A percentile compares a stretch with the other conserved stretches of the same genome.
Evolutionary conservation across 2,888 invertebrate genomes (phyloP).

Genomic region (Xanthostigma xanthostigma): DNA sequence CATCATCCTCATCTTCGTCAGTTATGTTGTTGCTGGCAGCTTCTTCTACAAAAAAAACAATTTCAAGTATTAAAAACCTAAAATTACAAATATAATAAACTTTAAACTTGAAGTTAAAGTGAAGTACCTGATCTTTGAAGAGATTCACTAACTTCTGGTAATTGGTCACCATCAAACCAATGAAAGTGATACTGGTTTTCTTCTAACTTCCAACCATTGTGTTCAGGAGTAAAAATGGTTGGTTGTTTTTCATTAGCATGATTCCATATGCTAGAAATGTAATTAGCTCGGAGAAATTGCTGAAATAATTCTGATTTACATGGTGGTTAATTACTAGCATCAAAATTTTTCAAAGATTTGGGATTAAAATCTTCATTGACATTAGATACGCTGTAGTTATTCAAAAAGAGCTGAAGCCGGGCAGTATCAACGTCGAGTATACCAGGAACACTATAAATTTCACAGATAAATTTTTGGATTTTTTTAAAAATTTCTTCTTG

Average conservation of each 20-base stretch:
- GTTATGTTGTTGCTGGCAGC: not conserved
- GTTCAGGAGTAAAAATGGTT: constrained; percentile 1
- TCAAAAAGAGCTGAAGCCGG: constrained; percentile 14
- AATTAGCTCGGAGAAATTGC: constrained; percentile 6
- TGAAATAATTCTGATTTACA: constrained; percentile 9
- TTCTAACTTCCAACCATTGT: not conserved
- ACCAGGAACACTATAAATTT: constrained; percentile 16
- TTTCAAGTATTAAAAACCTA: not conserved
- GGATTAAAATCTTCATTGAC: constrained; percentile 9
- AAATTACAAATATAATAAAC: not conserved
- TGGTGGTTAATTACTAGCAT: constrained; percentile 13
- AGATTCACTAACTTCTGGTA: not conserved
- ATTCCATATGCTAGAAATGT: constrained; percentile 6
- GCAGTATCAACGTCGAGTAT: constrained; percentile 14
- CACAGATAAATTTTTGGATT: constrained; percentile 12
- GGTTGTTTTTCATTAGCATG: constrained; percentile 6
- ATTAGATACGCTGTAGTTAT: constrained; percentile 12
- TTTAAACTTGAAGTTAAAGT: not conserved
- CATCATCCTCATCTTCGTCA: not conserved
- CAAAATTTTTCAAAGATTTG: constrained; percentile 11
- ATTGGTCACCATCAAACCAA: not conserved
- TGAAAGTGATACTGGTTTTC: constrained; percentile 1
- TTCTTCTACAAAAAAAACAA: not conserved
- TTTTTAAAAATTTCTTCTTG: constrained; percentile 4
- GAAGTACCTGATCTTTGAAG: not conserved